phyloP scores from a whole-genome alignment of 2,797 vertebrate species.

The Diplodus sargus region DNA sequence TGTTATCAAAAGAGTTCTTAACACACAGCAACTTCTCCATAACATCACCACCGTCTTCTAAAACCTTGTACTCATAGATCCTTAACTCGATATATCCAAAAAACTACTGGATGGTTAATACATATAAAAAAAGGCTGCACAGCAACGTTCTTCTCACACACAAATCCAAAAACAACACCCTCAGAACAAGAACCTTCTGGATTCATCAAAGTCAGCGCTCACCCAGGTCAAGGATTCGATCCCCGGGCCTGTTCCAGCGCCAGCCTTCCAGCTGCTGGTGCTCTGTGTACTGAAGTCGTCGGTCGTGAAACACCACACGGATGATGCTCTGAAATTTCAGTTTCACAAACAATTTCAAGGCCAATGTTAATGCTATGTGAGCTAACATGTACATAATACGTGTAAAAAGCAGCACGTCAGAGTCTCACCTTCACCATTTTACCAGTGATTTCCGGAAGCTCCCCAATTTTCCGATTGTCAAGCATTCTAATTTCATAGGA shows the following conservation, averaged over 20 bases:
- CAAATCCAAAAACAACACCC: not conserved
- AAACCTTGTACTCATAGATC: not conserved
- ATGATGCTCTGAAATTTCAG: slow-evolving; percentile 90
- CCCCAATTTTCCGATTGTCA: slow-evolving; percentile 97
- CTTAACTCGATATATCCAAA: not conserved
- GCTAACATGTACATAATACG: not conserved
- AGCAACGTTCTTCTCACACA: slow-evolving; percentile 27
- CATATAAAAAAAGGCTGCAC: slow-evolving; percentile 18
- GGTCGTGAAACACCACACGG: slow-evolving; percentile 96
- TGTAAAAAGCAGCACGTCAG: not conserved
- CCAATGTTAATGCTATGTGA: not conserved
- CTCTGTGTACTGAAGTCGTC: slow-evolving; percentile 95
- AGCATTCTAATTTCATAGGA: slow-evolving; percentile 99
- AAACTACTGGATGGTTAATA: slow-evolving; percentile 25
- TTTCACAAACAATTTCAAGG: not conserved
- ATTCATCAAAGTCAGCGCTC: slow-evolving; percentile 56
- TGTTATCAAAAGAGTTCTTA: slow-evolving; percentile 49
- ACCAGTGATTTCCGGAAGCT: slow-evolving; percentile 95
- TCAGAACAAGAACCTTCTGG: slow-evolving; percentile 15
- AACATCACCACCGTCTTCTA: slow-evolving; percentile 9
- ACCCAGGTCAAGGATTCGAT: slow-evolving; percentile 96
- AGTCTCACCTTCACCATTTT: slow-evolving; percentile 96
- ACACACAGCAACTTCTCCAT: slow-evolving; percentile 24
- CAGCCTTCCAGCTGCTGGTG: slow-evolving; percentile 98
- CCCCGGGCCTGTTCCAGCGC: slow-evolving; percentile 96